Evolutionary conservation across 2,113 vertebrate genomes (phyloP), one percentile per base, ranked within the genome.

Genomic region (Platysternon megacephalum): DNA sequence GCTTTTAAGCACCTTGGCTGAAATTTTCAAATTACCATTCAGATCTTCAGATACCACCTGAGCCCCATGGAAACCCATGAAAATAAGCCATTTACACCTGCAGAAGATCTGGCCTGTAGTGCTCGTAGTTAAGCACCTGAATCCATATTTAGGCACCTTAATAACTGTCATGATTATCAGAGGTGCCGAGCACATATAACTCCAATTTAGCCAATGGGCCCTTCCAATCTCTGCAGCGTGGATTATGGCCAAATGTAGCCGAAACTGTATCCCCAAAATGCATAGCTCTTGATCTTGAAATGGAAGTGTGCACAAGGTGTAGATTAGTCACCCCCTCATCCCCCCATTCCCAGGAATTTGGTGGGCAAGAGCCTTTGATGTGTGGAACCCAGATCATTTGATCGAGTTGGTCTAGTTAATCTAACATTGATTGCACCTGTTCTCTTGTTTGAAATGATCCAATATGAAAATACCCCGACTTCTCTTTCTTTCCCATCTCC

Each of bases 381-480:
- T 22, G 19, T 68, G 84, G 86, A 78, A n/a, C 17, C 35, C 89
- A 93, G 87, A 92, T 96, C 91, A 55, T 24, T 11, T 2, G 0
- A 88, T 81, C 94, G 72, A 76, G 46, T 87, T n/a, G n/a, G 58
- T 17, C 74, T 85, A 58, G 12, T 82, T 65, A 44, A 91, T 87
- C 53, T 76, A 26, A 13, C 42, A 46, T 46, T 16, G 44, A 8
- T 28, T 28, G 56, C 42, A 82, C 2, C 44, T 29, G 48, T 84
- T 91, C 94, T 96, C 93, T 58, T 29, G 1, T 89, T 86, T 94
- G 88, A 28, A 78, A 88, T 82, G 82, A 84, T 68, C 22, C 12
- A 11, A 26, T 44, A 28, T 44, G 82, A 0, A 16, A 95, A 84
- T 48, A 88, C 35, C 35, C 35, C 35, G 8, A 68, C 35, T 89